phyloP scores from a whole-genome alignment of 2,797 vertebrate genomes.

The Tarsius wallacei region DNA sequence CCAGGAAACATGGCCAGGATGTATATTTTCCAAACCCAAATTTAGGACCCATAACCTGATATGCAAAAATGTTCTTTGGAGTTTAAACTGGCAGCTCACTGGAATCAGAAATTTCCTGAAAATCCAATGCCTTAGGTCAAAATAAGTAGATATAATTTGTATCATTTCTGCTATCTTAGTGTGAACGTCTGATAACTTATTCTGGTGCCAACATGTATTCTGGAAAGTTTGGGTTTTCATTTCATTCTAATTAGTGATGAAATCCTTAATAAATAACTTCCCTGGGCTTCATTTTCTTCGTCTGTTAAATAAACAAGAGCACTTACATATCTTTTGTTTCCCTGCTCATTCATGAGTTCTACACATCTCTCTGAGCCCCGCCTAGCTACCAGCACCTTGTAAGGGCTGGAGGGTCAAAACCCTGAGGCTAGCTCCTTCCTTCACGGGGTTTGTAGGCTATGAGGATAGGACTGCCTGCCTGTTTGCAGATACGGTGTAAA shows the following conservation, averaged over 20 bases:
- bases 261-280: not conserved
- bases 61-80: not conserved
- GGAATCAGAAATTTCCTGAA: conserved; percentile 19
- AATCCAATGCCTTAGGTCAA: not conserved
- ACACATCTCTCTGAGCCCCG: not conserved
- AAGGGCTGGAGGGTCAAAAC: not conserved
- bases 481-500: not conserved
- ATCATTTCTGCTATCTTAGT: not conserved
- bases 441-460: not conserved
- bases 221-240: not conserved
- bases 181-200: not conserved
- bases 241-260: not conserved
- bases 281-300: not conserved
- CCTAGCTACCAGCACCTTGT: not conserved
- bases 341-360: not conserved
- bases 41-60: conserved; percentile 13
- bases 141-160: not conserved
- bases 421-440: not conserved
- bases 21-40: not conserved
- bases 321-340: not conserved
- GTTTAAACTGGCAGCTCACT: not conserved
- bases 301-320: not conserved
- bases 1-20: not conserved
- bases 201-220: not conserved
- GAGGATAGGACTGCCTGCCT: not conserved